These are phyloP conservation scores for Penaeus monodon DNA, from an alignment of 2,888 invertebrate genomes.

Conservation along the genomic window DNA sequence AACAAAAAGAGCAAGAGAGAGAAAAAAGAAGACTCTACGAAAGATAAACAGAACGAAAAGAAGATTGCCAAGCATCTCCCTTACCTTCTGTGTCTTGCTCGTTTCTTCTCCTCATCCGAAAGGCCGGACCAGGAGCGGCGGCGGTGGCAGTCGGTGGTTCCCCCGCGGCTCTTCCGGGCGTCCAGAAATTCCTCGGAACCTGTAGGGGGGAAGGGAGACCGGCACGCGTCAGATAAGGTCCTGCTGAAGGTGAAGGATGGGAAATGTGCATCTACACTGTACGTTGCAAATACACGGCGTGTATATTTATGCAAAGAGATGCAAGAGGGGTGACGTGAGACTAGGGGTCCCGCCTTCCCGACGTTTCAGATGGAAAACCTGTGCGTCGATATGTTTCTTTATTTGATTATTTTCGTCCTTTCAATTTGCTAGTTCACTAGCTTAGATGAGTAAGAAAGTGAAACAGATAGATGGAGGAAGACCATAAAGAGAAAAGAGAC, in stretches of 20 bases:
- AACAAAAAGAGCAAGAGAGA: neutral
- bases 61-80: neutral
- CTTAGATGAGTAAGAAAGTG: constrained; percentile 13
- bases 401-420: too few relatives aligned
- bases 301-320: neutral
- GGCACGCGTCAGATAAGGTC: neutral
- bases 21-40: neutral
- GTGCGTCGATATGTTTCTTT: too few relatives aligned
- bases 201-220: constrained; percentile 5
- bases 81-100: constrained; percentile 62
- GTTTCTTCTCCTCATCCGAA: constrained; percentile 64
- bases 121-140: constrained; percentile 64
- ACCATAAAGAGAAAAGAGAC: neutral
- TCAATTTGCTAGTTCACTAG: too few relatives aligned
- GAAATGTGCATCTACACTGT: too few relatives aligned
- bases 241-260: neutral
- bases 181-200: constrained; percentile 65
- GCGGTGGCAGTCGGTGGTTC: constrained; percentile 41
- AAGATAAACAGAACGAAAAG: neutral
- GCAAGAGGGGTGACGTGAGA: neutral
- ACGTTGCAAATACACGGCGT: neutral
- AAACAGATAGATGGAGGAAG: constrained; percentile 22
- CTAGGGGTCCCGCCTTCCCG: too few relatives aligned
- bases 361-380: too few relatives aligned
- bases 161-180: constrained; percentile 51